phyloP scores from a whole-genome alignment of 2,113 vertebrate species.

The Hypocryptadius cinnamomeus region DNA sequence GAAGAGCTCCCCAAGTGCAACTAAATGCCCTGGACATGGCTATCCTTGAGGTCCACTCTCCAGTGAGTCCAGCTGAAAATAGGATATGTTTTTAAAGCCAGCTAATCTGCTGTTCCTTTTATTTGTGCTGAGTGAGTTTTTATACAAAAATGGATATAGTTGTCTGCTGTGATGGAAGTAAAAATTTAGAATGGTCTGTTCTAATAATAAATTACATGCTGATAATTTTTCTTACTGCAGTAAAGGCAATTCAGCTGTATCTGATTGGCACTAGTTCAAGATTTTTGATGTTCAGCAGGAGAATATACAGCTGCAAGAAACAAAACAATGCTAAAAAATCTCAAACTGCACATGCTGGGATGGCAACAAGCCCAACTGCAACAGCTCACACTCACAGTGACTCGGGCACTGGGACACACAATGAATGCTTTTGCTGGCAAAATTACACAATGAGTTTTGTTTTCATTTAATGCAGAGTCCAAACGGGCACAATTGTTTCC shows the following conservation, averaged over 20 bases:
- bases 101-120: background rate
- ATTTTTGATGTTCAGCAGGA: background rate
- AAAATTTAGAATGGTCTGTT: conserved; percentile 5
- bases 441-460: background rate
- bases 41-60: background rate
- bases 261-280: conserved; percentile 56
- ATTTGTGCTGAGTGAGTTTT: background rate
- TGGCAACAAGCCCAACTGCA: background rate
- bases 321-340: conserved; percentile 3
- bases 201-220: conserved; percentile 43
- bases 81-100: background rate
- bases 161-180: background rate
- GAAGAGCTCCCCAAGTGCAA: background rate
- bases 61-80: background rate
- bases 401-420: background rate
- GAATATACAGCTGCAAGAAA: conserved; percentile 22
- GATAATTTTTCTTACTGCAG: conserved; percentile 25
- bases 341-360: background rate
- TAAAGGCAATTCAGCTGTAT: conserved; percentile 36
- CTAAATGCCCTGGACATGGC: background rate
- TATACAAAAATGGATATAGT: background rate
- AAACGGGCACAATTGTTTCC: background rate
- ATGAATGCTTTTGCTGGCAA: background rate
- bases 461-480: background rate
- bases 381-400: background rate